Conservation (phyloP, 2,888 invertebrate genomes). For the Drosophila melanocephala region DNA sequence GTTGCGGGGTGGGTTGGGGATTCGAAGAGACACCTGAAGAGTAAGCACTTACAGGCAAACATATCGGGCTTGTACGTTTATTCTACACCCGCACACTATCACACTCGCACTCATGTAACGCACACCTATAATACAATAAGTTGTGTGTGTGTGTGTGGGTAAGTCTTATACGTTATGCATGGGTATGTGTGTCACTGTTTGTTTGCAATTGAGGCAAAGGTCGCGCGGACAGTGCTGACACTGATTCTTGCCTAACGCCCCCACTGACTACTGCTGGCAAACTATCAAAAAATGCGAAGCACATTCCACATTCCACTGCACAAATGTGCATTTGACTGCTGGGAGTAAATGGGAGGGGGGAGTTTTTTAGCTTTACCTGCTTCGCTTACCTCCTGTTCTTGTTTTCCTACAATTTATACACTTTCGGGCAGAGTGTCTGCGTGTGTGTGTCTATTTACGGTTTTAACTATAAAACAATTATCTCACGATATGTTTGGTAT, state of each 20-base stretch:
- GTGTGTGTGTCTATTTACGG: constrained; percentile 19
- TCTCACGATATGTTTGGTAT: constrained; percentile 4
- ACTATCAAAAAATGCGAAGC: constrained; percentile 33
- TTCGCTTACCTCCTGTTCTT: constrained; percentile 56
- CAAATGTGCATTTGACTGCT: constrained; percentile 23
- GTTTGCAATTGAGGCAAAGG: constrained; percentile 79
- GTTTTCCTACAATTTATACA: constrained; percentile 39
- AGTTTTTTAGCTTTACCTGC: constrained; percentile 45
- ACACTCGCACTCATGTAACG: constrained; percentile 39
- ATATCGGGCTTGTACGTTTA: constrained; percentile 31
- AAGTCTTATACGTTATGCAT: constrained; percentile 12
- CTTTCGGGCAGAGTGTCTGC: constrained; percentile 33
- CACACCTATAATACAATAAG: constrained; percentile 34
- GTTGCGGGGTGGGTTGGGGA: constrained; percentile 4
- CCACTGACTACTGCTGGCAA: constrained; percentile 13
- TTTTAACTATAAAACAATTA: constrained; percentile 15
- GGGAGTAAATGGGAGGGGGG: constrained; percentile 5
- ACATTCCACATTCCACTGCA: constrained; percentile 60
- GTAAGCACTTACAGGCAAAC: constrained; percentile 23
- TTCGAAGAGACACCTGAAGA: constrained; percentile 47
- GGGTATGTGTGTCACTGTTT: constrained; percentile 63
- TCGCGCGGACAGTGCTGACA: constrained; percentile 55
- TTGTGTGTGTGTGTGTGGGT: constrained; percentile 1
- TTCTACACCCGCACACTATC: constrained; percentile 49
- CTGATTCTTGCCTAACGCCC: constrained; percentile 28